Base-by-base conservation (phyloP, 1,140 invertebrate species). In the Zaprionus nigranus region DNA sequence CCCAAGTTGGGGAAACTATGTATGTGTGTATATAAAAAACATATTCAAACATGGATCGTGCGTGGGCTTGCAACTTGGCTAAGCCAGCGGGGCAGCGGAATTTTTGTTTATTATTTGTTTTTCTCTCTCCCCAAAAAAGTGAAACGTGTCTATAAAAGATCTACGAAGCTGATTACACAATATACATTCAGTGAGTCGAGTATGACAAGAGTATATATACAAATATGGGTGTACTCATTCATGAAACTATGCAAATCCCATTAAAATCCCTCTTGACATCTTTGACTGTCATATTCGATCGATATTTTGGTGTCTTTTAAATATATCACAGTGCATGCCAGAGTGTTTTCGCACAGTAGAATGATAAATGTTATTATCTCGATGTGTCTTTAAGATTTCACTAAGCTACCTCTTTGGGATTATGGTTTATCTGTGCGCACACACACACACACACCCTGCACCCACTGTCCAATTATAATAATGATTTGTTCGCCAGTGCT, bases 381-480 rank as follows among this genome's bases (percentile, higher is more conserved):
- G 7, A 46, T 20, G 20, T 46, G 11, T 46, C 12, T 38, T 26
- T 26, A 38, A 38, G 38, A 40, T 40, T 40, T 40, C 38, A 40
- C n/a, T 3, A 46, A 46, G 46, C 46, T 22, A 22, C 2, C 12
- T n/a, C 46, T 51, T 24, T 13, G 20, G 0, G 11, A 22, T 5
- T 12, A 13, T 17, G n/a, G n/a, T n/a, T n/a, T n/a, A n/a, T n/a
- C n/a, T n/a, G 34, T 54, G n/a, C 30, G 51, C 24, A 26, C 22
- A 69, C 53, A 49, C 43, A 13, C 30, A 38, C 24, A 26, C 22
- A 69, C 53, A 49, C 43, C 46, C 40, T 5, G n/a, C 72, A 30
- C 13, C 1, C 66, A 69, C 65, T 62, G 72, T 30, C 77, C 80
- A 79, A 87, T 87, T 86, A 86, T 72, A 69, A 82, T 80, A 72